phyloP scores from a whole-genome alignment of 2,797 vertebrate genomes.

The Amblyopsis hoosieri region DNA sequence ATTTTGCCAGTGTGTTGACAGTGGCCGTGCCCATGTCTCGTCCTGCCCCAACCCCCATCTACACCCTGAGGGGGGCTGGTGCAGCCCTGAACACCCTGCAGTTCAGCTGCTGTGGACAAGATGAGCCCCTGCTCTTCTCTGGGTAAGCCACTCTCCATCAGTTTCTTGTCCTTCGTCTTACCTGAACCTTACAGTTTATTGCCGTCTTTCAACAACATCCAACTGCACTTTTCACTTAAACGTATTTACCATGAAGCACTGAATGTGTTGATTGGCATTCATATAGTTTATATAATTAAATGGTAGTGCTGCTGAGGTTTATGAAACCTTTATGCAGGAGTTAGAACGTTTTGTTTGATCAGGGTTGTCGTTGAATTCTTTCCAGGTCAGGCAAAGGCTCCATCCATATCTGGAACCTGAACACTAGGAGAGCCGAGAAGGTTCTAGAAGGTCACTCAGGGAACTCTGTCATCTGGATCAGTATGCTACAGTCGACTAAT shows the following conservation, averaged over 20 bases:
- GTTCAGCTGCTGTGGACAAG: conserved; percentile 75
- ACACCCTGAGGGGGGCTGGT: conserved; percentile 86
- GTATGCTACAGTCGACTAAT: conserved; percentile 65
- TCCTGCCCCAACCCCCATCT: conserved; percentile 85
- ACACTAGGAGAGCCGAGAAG: conserved; percentile 77
- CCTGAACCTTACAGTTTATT: too few relatives aligned
- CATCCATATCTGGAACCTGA: conserved; percentile 91
- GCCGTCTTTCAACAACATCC: too few relatives aligned
- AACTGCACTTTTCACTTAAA: too few relatives aligned
- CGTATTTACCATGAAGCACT: too few relatives aligned
- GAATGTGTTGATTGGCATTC: too few relatives aligned
- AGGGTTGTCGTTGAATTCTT: background rate
- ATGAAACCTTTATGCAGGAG: too few relatives aligned
- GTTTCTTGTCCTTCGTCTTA: too few relatives aligned
- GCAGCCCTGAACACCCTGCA: conserved; percentile 85
- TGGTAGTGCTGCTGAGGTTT: too few relatives aligned
- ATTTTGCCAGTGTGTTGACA: too few relatives aligned
- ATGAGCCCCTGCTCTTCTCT: conserved; percentile 84
- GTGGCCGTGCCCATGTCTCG: conserved; percentile 66
- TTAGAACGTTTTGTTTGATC: background rate
- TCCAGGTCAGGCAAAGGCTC: conserved; percentile 85
- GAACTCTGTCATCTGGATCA: conserved; percentile 85
- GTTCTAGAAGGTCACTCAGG: conserved; percentile 84
- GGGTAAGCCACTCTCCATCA: conserved; percentile 78
- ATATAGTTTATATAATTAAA: too few relatives aligned